Evolutionary conservation across 2,888 invertebrate species (phyloP), one percentile per base, ranked within the genome.

Genomic region (Phorcus lineatus): DNA sequence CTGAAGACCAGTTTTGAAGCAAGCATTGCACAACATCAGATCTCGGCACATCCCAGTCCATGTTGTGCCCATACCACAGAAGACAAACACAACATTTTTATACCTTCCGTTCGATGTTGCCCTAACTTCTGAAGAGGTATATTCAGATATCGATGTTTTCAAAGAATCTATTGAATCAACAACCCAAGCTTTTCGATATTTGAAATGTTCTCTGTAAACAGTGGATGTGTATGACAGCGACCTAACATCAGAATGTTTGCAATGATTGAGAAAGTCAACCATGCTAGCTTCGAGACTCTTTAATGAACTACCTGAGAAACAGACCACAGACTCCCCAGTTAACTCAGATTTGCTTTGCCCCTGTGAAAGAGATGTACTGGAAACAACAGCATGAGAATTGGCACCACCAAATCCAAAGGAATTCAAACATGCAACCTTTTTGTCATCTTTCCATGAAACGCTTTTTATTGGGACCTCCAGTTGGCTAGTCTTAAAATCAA

Each of bases 361-460:
- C 24, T 31, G 40, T 13, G 19, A 17, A n/a, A 22, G 17, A 0
- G 36, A 16, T 24, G 74, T 81, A 13, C 66, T n/a, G n/a, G n/a
- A 77, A 24, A 90, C 74, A 22, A 90, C 81, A n/a, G 87, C 87
- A 82, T 91, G 91, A 36, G 84, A 75, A 67, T 91, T 91, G n/a
- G 89, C 87, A 22, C 90, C 90, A 1, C 90, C 90, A 79, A 90
- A 89, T 0, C 90, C 88, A 82, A 90, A 91, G n/a, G 87, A 88
- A 74, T 88, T 90, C 0, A 90, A 80, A 67, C n/a, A n/a, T n/a
- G n/a, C n/a, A n/a, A n/a, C n/a, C n/a, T n/a, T n/a, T n/a, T n/a
- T n/a, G n/a, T n/a, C n/a, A n/a, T n/a, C n/a, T n/a, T n/a, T n/a
- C n/a, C n/a, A n/a, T n/a, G n/a, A n/a, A n/a, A n/a, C n/a, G 87